Percentiles rank a stretch among this genome's conserved stretches.
Evolutionary conservation across 2,113 vertebrate genomes (phyloP).

Genomic region (Dicerorhinus sumatrensis): DNA sequence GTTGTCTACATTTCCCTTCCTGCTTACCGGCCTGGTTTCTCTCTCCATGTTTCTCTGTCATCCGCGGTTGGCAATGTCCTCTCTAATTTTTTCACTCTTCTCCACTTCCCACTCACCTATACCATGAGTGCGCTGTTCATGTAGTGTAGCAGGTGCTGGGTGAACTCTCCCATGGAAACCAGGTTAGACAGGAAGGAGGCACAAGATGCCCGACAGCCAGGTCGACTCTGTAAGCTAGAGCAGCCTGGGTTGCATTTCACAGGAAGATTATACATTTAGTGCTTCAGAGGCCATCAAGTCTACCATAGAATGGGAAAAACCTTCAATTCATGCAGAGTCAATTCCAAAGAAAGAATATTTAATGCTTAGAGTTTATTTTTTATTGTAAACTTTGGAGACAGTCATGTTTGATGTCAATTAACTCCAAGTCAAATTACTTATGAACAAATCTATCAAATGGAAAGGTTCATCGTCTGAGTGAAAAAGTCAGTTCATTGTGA

Average conservation of each 20-base stretch:
- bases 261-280: not conserved
- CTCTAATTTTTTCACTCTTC: not conserved
- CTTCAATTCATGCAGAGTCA: not conserved
- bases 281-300: not conserved
- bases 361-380: constrained; percentile 60
- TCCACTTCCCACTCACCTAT: not conserved
- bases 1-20: not conserved
- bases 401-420: constrained; percentile 66
- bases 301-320: not conserved
- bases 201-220: not conserved
- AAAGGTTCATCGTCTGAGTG: not conserved
- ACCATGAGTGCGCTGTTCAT: not conserved
- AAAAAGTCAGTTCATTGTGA: constrained; percentile 21
- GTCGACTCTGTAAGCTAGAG: not conserved
- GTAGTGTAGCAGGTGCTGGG: not conserved
- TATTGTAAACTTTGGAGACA: constrained; percentile 59
- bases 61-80: not conserved
- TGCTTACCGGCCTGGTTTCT: not conserved
- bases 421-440: constrained; percentile 59
- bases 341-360: constrained; percentile 32
- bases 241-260: fast-evolving
- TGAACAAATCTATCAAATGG: not conserved
- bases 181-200: not conserved
- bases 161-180: not conserved
- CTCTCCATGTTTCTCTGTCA: not conserved